phyloP scores from a whole-genome alignment of 2,888 invertebrate species.

The Schizotus pectinicornis region DNA sequence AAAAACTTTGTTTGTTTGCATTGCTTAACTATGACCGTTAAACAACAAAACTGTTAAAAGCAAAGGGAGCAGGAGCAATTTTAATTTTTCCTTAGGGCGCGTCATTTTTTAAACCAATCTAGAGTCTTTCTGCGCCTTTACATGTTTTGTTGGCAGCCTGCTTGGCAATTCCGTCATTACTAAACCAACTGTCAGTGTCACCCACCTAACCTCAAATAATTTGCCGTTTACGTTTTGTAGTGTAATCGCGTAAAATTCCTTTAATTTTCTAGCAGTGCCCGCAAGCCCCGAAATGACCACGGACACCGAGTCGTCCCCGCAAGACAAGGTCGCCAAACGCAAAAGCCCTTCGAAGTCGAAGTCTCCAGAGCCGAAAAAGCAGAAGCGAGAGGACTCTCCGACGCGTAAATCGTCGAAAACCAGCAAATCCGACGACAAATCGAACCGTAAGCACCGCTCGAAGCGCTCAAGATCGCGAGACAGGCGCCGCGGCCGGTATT shows the following conservation, averaged over 20 bases:
- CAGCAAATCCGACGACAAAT: conserved; percentile 14
- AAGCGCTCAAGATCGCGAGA: conserved; percentile 30
- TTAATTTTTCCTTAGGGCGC: too few species aligned
- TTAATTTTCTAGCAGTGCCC: not conserved
- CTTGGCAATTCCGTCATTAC: too few species aligned
- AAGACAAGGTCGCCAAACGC: conserved; percentile 13
- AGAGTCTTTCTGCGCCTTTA: too few species aligned
- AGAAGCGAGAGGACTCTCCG: conserved; percentile 16
- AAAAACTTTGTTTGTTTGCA: too few species aligned
- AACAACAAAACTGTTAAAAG: too few species aligned
- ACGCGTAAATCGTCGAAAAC: not conserved
- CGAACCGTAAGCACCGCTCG: conserved; percentile 25
- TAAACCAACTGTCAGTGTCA: not conserved
- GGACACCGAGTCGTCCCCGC: conserved; percentile 33
- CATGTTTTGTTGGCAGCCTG: too few species aligned
- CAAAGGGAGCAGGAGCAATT: too few species aligned
- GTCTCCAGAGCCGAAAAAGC: conserved; percentile 31
- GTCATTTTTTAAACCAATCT: too few species aligned
- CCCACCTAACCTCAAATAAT: conserved; percentile 12
- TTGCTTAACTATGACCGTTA: too few species aligned
- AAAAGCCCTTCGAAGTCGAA: conserved; percentile 30
- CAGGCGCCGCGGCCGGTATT: conserved; percentile 17
- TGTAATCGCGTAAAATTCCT: not conserved
- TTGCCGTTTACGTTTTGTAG: not conserved
- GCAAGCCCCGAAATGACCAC: conserved; percentile 29